Conservation (phyloP, 2,113 vertebrate genomes). For the Zapornia atra region DNA sequence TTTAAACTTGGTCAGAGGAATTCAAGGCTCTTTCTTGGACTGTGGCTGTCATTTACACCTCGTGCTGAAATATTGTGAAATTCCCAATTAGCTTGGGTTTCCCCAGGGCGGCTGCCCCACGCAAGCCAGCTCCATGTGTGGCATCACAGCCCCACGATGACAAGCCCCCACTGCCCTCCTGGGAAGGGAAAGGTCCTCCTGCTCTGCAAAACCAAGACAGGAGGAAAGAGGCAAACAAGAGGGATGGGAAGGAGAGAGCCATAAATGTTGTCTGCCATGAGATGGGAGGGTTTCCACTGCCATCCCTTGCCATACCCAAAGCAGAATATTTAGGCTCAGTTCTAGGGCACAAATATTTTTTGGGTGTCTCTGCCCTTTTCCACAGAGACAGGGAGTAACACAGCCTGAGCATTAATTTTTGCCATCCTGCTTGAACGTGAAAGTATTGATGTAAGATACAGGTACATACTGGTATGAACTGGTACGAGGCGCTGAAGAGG, state of each 20-base stretch:
- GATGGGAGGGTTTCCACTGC: not conserved
- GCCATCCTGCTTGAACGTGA: not conserved
- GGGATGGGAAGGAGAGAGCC: not conserved
- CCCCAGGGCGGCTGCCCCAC: not conserved
- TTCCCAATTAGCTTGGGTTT: not conserved
- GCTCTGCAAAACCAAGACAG: not conserved
- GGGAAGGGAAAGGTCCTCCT: not conserved
- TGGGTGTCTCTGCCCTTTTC: accelerated
- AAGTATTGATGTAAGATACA: not conserved
- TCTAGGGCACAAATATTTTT: not conserved
- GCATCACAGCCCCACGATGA: not conserved
- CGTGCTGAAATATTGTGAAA: not conserved
- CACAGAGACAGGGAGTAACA: not conserved
- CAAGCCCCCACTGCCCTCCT: not conserved
- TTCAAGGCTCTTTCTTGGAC: accelerated
- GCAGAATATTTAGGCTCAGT: not conserved
- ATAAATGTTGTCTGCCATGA: accelerated
- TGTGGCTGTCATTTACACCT: not conserved
- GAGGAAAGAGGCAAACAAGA: not conserved
- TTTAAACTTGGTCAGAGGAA: not conserved
- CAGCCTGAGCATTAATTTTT: not conserved
- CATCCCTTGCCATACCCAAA: accelerated
- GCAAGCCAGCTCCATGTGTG: not conserved
- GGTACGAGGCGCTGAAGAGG: not conserved
- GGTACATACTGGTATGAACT: not conserved